Conservation (phyloP, 2,797 vertebrate species). For the Trachops cirrhosus region DNA sequence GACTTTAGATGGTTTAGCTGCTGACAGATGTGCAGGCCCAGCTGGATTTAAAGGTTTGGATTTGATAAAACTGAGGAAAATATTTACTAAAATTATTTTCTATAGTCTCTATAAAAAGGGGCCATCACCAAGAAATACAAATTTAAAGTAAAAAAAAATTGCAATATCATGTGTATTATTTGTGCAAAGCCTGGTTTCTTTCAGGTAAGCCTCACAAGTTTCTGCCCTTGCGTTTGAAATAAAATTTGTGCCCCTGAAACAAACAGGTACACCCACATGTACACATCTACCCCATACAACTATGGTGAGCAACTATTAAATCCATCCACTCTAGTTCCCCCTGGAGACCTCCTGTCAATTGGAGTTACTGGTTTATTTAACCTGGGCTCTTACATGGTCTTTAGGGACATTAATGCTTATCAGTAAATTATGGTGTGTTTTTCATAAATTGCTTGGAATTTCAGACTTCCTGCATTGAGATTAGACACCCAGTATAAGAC, state of each 20-base stretch:
- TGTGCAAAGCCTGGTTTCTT: not conserved
- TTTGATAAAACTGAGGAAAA: not conserved
- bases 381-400: not conserved
- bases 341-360: not conserved
- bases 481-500: not conserved
- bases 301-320: not conserved
- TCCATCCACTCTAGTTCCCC: not conserved
- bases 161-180: not conserved
- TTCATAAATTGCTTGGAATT: conserved; percentile 4
- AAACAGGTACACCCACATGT: not conserved
- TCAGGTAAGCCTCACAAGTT: not conserved
- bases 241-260: not conserved
- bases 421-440: not conserved
- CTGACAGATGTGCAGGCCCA: not conserved
- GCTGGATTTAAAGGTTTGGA: not conserved
- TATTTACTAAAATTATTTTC: not conserved
- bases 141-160: not conserved
- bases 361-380: conserved; percentile 30
- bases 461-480: not conserved
- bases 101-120: not conserved
- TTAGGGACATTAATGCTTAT: not conserved
- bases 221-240: not conserved
- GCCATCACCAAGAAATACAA: not conserved
- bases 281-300: not conserved
- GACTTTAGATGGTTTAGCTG: not conserved